A percentile compares a stretch with the other conserved stretches of the same genome.
phyloP scores from a whole-genome alignment of 2,797 vertebrate genomes.

The Vespertilio murinus region DNA sequence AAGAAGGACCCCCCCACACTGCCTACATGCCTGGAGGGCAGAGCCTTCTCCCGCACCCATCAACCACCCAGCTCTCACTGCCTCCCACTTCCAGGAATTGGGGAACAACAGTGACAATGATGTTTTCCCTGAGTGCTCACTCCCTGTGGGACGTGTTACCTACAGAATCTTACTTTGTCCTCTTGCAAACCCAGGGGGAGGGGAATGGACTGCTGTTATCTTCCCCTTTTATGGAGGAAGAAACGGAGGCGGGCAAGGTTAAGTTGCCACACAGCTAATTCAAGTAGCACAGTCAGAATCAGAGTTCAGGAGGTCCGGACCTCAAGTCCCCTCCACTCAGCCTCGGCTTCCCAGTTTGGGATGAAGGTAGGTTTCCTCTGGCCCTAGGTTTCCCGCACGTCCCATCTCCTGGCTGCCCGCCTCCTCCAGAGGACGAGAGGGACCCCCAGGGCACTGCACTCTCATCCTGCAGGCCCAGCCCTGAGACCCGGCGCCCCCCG shows the following conservation, averaged over 20 bases:
- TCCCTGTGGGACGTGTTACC: not conserved
- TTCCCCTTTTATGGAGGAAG: slow-evolving; percentile 27
- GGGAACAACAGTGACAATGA: not conserved
- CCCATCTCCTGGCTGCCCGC: not conserved
- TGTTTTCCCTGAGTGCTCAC: not conserved
- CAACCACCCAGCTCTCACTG: not conserved
- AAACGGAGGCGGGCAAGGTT: not conserved
- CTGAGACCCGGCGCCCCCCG: not conserved
- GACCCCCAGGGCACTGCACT: not conserved
- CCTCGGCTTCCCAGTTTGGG: not conserved
- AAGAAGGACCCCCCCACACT: not conserved
- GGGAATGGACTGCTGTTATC: not conserved
- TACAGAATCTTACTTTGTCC: not conserved
- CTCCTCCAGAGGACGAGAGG: not conserved
- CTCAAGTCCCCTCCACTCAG: not conserved
- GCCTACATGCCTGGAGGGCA: not conserved
- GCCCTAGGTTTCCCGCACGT: not conserved
- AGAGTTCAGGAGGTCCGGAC: not conserved
- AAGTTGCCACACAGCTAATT: not conserved
- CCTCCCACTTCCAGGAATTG: not conserved
- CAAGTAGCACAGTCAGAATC: not conserved
- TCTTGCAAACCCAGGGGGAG: not conserved
- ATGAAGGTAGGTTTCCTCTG: not conserved
- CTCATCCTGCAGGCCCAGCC: not conserved
- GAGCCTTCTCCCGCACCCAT: not conserved